phyloP scores from a whole-genome alignment of 2,888 invertebrate genomes.

The Drosophila mercatorum region DNA sequence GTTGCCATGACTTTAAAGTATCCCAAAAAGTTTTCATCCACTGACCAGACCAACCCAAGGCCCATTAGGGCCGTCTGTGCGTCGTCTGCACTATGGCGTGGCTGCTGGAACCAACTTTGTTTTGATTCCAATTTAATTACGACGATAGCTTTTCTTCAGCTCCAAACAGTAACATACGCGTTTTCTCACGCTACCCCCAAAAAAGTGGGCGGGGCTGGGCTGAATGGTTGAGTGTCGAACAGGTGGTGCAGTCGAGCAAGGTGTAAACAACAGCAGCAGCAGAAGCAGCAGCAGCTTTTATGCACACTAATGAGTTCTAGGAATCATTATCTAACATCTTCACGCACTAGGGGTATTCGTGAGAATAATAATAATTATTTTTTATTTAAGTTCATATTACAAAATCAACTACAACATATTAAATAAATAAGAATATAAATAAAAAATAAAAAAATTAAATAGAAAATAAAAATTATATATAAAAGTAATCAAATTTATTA shows the following conservation, averaged over 20 bases:
- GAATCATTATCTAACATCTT: slow-evolving; percentile 50
- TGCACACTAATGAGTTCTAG: slow-evolving; percentile 60
- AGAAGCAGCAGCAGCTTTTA: slow-evolving; percentile 31
- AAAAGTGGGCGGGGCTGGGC: not conserved
- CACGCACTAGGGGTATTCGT: slow-evolving; percentile 36
- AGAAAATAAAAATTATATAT: no score
- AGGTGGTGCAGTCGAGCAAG: slow-evolving; percentile 28
- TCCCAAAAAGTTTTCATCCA: slow-evolving; percentile 13
- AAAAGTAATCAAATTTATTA: no score
- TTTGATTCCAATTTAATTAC: slow-evolving; percentile 54
- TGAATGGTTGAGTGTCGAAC: not conserved
- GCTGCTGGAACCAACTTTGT: slow-evolving; percentile 16
- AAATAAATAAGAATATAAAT: no score
- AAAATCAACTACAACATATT: no score
- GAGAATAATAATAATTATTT: not conserved
- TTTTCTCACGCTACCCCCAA: slow-evolving; percentile 60
- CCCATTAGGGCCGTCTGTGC: slow-evolving; percentile 37
- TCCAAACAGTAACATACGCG: slow-evolving; percentile 31
- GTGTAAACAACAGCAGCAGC: slow-evolving; percentile 44
- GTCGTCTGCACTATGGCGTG: slow-evolving; percentile 25
- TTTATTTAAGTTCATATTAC: not conserved
- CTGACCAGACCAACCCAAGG: slow-evolving; percentile 21
- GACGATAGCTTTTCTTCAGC: slow-evolving; percentile 28
- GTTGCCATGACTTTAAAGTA: slow-evolving; percentile 30
- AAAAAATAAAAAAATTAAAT: no score